Conservation (phyloP, 2,888 invertebrate species). For the Cryptus viduatorius region DNA sequence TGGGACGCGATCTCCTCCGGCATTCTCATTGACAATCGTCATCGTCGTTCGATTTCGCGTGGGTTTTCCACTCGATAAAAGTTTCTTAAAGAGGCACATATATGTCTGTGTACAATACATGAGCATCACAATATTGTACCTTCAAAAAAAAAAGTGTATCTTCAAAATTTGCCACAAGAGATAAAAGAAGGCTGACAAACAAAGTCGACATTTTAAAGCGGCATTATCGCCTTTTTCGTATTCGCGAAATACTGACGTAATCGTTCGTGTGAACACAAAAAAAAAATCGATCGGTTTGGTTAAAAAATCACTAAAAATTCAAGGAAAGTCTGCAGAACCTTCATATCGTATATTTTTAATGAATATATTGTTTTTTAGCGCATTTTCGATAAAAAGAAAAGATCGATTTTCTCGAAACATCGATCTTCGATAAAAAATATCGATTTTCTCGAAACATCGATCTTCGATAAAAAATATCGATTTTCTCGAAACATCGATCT, state of each 20-base stretch:
- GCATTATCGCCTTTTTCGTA: background rate
- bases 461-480: background rate
- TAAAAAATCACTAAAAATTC: background rate
- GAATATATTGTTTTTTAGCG: no score
- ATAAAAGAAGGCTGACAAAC: background rate
- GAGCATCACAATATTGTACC: background rate
- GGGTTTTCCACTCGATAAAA: constrained; percentile 56
- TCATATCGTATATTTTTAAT: no score
- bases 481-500: background rate
- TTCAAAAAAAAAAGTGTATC: background rate
- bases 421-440: background rate
- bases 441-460: no score
- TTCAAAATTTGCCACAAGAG: constrained; percentile 8
- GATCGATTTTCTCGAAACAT: no score
- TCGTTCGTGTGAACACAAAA: background rate
- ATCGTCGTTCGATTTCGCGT: constrained; percentile 53
- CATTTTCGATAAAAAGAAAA: no score
- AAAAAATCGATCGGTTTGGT: background rate
- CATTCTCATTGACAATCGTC: constrained; percentile 62
- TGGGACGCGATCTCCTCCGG: constrained; percentile 49
- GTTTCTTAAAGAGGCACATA: constrained; percentile 4
- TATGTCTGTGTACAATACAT: background rate
- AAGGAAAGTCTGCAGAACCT: no score
- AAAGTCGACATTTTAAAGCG: background rate
- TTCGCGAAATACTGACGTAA: constrained; percentile 24